Percentiles rank a stretch among this genome's conserved stretches.
phyloP scores from a whole-genome alignment of 2,888 invertebrate species.

The Steinernema scapterisci region DNA sequence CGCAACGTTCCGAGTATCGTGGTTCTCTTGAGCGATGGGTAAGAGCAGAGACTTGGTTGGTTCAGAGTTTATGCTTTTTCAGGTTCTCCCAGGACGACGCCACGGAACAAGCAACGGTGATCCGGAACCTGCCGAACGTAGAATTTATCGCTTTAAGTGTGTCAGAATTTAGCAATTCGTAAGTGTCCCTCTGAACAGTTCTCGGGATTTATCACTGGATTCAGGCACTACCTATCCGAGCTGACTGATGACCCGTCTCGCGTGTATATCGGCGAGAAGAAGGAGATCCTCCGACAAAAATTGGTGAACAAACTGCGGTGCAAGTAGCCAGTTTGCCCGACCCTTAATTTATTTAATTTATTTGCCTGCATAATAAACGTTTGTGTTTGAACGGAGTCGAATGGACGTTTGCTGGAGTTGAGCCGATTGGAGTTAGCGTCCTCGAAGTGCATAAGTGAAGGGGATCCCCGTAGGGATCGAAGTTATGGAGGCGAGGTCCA shows the following conservation, averaged over 20 bases:
- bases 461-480: not conserved
- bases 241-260: slow-evolving; percentile 49
- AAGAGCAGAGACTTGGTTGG: not conserved
- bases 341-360: slow-evolving; percentile 19
- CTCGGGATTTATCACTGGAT: slow-evolving; percentile 11
- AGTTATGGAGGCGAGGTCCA: slow-evolving; percentile 6
- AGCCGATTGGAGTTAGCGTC: not conserved
- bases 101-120: slow-evolving; percentile 47
- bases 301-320: slow-evolving; percentile 34
- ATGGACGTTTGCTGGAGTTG: not conserved
- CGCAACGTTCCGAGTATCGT: slow-evolving; percentile 56
- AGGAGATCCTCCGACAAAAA: slow-evolving; percentile 18
- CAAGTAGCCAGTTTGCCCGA: not conserved
- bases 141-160: slow-evolving; percentile 60
- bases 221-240: slow-evolving; percentile 46
- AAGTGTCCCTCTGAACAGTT: slow-evolving; percentile 19
- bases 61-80: not conserved
- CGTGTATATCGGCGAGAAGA: slow-evolving; percentile 46
- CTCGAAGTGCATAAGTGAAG: not conserved
- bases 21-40: slow-evolving; percentile 64
- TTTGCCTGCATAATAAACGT: not conserved
- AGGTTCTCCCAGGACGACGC: slow-evolving; percentile 59
- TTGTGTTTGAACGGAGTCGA: not conserved
- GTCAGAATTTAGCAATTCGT: slow-evolving; percentile 61
- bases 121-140: slow-evolving; percentile 54